Evolutionary conservation across 1,140 invertebrate genomes (phyloP), one percentile per base, ranked within the genome.

Genomic region (Eueides isabella): DNA sequence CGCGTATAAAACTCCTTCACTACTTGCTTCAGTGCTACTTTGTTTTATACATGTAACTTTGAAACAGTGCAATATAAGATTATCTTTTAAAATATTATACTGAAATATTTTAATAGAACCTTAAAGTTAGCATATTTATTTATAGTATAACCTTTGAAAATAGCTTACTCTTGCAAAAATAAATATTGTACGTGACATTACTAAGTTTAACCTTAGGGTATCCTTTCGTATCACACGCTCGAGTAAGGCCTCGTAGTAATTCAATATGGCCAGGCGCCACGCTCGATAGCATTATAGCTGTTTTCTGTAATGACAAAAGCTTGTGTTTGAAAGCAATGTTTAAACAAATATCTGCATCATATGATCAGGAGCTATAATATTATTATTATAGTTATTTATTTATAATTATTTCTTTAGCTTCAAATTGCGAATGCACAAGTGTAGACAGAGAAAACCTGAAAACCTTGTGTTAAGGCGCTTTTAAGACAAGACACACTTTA

Each of bases 171-270:
- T 55, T 55, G 48, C 48, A 12, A 23, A 55, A 55, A 23, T 26
- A 23, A 23, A 55, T 55, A 55, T 83, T 80, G 83, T 81, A 74
- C 81, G 67, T 80, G 82, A 84, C 76, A 61, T 41, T 79, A 78
- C 73, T 38, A 14, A 66, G 73, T 35, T 72, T 62, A 78, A 78
- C 77, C 77, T 79, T 83, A 87, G 78, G 77, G 81, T 90, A 87
- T 89, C 86, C 86, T 85, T 85, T 89, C 74, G 84, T 86, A 87
- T 87, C 86, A 89, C 75, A 88, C 82, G 82, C 81, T 82, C 74
- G 83, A 84, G 81, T 84, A 83, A 81, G 85, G 79, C 86, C 90
- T 90, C 87, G 84, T 85, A 74, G 90, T 90, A 91, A 92, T 87
- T 86, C 84, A 82, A 92, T 92, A 91, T 87, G 86, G 84, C 75